These are phyloP conservation scores for Xerus inauris DNA, from an alignment of 2,113 vertebrate species.

Conservation along the genomic window DNA sequence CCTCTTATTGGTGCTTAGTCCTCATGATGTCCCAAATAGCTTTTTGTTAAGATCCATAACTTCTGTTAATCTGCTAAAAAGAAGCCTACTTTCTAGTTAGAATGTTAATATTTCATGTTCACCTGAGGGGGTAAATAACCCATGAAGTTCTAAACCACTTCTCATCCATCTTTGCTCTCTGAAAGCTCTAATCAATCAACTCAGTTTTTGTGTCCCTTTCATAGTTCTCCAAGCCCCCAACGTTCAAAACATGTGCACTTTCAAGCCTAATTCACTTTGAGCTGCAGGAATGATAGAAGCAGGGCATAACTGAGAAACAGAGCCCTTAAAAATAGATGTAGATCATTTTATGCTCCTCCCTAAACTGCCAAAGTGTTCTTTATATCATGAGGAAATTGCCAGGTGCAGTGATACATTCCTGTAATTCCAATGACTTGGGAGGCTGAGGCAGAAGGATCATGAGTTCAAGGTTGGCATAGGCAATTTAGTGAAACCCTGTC, in stretches of 20 bases:
- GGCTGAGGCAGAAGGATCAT: no score
- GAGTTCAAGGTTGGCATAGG: no score
- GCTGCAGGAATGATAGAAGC: neutral
- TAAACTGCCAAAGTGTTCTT: neutral
- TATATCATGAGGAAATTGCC: neutral
- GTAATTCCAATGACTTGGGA: no score
- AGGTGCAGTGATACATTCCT: no score
- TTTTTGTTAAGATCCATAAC: neutral
- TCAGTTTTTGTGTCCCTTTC: neutral
- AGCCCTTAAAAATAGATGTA: neutral
- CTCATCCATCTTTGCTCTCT: neutral
- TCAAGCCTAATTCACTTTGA: neutral
- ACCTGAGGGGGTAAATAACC: neutral
- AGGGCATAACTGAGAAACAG: neutral
- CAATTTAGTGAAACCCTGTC: no score
- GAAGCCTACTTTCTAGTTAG: neutral
- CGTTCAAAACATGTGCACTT: neutral
- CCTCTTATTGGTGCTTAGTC: neutral
- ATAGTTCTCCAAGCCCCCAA: neutral
- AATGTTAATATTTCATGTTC: neutral
- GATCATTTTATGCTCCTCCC: fast-evolving
- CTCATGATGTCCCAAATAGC: neutral
- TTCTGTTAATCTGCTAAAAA: neutral
- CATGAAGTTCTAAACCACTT: neutral
- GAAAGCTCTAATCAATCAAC: neutral